Percentiles rank a stretch among this genome's conserved stretches.
phyloP scores from a whole-genome alignment of 2,888 invertebrate species.

The Parelbella ahira region DNA sequence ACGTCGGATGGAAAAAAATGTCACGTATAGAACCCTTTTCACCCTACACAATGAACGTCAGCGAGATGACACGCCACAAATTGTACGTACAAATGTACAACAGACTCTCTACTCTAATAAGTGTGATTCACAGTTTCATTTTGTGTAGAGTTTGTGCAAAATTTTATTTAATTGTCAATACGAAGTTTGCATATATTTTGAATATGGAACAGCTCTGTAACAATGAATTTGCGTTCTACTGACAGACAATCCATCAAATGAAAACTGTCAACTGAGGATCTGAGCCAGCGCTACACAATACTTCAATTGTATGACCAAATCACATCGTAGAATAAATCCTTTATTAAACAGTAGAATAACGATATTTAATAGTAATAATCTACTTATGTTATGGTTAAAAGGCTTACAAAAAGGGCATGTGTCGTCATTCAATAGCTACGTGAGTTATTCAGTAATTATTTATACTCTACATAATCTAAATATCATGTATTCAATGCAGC shows the following conservation, averaged over 20 bases:
- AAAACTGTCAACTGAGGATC: not conserved
- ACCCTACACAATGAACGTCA: slow-evolving; percentile 11
- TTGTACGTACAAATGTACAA: not conserved
- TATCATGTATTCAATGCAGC: no score
- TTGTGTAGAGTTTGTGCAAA: no score
- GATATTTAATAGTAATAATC: no score
- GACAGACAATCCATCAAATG: slow-evolving; percentile 5
- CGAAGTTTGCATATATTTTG: slow-evolving; percentile 17
- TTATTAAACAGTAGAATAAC: no score
- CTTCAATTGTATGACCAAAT: no score
- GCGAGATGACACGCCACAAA: slow-evolving; percentile 11
- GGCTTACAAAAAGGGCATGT: no score
- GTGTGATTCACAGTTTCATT: not conserved
- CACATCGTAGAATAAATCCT: no score
- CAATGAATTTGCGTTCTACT: slow-evolving; percentile 6
- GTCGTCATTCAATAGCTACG: no score
- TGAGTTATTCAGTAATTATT: no score
- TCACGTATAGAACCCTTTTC: slow-evolving; percentile 26
- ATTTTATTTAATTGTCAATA: slow-evolving; percentile 12
- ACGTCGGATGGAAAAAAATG: slow-evolving; percentile 19
- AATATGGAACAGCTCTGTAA: slow-evolving; percentile 8
- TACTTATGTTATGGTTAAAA: no score
- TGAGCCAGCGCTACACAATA: no score
- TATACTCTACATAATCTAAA: no score
- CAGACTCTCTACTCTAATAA: not conserved